Evolutionary conservation across 2,113 vertebrate species (phyloP).

Genomic region (Gulo gulo): DNA sequence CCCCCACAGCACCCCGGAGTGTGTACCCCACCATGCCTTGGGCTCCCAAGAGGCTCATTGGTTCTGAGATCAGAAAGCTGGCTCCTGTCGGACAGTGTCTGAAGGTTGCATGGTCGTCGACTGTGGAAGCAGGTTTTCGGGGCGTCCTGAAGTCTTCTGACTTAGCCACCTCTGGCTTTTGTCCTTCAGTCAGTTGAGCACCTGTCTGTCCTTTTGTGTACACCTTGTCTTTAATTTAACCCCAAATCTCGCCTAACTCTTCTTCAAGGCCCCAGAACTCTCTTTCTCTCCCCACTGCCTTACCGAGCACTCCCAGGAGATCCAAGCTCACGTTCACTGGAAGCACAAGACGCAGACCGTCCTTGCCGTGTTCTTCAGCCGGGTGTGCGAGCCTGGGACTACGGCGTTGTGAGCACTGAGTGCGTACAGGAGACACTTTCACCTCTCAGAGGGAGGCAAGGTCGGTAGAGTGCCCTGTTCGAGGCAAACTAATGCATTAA

Average conservation of each 20-base stretch:
- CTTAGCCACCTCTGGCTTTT: background rate
- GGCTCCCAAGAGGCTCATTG: background rate
- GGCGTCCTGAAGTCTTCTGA: background rate
- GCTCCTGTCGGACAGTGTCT: background rate
- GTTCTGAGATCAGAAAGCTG: background rate
- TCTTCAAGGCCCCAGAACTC: background rate
- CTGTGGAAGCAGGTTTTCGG: background rate
- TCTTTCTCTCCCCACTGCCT: background rate
- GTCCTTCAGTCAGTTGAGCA: background rate
- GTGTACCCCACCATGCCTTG: too few relatives aligned
- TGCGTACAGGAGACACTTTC: fast-evolving
- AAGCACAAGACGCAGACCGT: fast-evolving
- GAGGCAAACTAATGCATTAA: too few relatives aligned
- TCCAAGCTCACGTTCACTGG: fast-evolving
- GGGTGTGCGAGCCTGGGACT: fast-evolving
- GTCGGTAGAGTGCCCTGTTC: background rate
- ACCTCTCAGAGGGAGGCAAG: background rate
- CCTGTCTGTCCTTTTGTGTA: background rate
- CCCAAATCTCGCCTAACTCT: background rate
- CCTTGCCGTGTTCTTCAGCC: fast-evolving
- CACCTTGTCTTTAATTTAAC: background rate
- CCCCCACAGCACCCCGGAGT: too few relatives aligned
- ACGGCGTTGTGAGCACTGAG: fast-evolving
- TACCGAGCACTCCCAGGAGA: too few relatives aligned
- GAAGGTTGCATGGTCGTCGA: background rate